Conservation (phyloP, 2,797 vertebrate species). For the Neoniphon sammara region DNA sequence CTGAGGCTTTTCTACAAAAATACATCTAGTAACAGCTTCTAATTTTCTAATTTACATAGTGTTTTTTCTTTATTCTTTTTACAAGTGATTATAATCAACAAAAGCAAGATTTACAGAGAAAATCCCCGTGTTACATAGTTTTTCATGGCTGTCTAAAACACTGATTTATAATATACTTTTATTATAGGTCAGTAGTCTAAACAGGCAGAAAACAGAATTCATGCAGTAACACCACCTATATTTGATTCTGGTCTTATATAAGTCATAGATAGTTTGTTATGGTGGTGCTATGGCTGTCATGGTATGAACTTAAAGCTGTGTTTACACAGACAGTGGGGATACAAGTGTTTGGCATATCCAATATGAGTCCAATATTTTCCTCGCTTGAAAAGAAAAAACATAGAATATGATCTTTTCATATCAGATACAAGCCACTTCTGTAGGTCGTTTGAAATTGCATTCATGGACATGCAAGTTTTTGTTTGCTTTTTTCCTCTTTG, state of each 20-base stretch:
- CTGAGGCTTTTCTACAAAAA: slow-evolving; percentile 78
- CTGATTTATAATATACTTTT: too few relatives aligned
- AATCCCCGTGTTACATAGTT: slow-evolving; percentile 18
- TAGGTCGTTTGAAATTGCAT: too few relatives aligned
- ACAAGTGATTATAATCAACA: slow-evolving; percentile 54
- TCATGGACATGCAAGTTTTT: too few relatives aligned
- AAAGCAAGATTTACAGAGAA: slow-evolving; percentile 42
- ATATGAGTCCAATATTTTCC: too few relatives aligned
- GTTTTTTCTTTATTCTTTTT: slow-evolving; percentile 32
- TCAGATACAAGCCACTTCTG: neutral
- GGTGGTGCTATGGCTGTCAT: slow-evolving; percentile 4
- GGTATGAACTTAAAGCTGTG: neutral
- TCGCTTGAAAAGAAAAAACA: too few relatives aligned
- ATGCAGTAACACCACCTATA: neutral
- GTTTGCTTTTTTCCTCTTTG: too few relatives aligned
- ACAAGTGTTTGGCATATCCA: too few relatives aligned
- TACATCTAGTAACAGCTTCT: slow-evolving; percentile 72
- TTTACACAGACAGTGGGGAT: too few relatives aligned
- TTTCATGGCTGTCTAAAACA: neutral
- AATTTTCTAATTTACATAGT: slow-evolving; percentile 63
- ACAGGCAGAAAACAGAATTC: neutral
- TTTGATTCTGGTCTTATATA: neutral
- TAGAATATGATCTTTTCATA: neutral
- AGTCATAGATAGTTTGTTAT: neutral
- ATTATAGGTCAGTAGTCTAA: too few relatives aligned